phyloP scores from a whole-genome alignment of 2,888 invertebrate genomes.

The Hybos culiciformis region DNA sequence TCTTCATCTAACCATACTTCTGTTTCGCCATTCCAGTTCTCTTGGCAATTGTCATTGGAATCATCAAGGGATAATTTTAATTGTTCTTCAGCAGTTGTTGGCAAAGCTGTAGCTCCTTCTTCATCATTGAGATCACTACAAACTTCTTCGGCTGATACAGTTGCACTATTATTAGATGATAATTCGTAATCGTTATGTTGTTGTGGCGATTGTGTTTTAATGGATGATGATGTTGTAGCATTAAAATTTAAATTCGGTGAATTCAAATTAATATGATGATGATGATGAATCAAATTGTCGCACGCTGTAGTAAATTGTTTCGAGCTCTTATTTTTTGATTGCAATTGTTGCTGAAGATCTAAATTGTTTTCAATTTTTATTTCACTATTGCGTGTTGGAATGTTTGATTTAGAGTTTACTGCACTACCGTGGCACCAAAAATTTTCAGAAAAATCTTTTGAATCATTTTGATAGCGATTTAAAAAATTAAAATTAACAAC shows the following conservation, averaged over 20 bases:
- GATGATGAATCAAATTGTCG: not conserved
- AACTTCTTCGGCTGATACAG: not conserved
- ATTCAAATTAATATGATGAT: not conserved
- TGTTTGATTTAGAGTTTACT: not conserved
- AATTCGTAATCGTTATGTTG: not conserved
- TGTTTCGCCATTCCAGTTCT: not conserved
- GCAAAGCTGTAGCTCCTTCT: not conserved
- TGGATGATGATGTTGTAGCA: not conserved
- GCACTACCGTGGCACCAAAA: not conserved
- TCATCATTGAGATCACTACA: not conserved
- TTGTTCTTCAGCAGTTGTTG: not conserved
- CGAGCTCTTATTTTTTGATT: too few species aligned
- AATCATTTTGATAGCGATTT: not conserved
- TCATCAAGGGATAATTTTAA: too few species aligned
- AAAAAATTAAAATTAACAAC: not conserved
- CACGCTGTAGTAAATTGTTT: too few species aligned
- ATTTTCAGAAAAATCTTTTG: too few species aligned
- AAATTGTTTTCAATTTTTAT: not conserved
- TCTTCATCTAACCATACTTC: not conserved
- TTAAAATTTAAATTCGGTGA: too few species aligned
- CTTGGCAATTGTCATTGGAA: too few species aligned
- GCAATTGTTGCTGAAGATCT: not conserved
- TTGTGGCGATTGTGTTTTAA: slow-evolving; percentile 5
- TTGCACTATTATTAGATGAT: not conserved
- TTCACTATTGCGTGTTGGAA: not conserved